Evolutionary conservation across 2,797 vertebrate species (phyloP), one percentile per base, ranked within the genome.

Genomic region (Diceros bicornis): DNA sequence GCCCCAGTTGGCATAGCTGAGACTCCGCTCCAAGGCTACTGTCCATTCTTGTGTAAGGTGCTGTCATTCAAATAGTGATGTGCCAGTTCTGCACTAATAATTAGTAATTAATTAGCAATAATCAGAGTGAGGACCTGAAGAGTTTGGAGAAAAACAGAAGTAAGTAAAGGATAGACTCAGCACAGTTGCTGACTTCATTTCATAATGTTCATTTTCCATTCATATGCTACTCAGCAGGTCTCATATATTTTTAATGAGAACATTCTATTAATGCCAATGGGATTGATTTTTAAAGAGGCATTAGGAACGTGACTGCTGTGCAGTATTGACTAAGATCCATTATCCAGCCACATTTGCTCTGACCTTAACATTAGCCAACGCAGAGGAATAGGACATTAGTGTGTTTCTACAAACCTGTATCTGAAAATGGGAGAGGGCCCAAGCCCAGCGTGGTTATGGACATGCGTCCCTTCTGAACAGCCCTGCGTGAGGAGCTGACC

Each of bases 161-260:
- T 81, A 32, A 16, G 14, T 82, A 8, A 81, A 11, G 57, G 47
- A 18, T 6, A 25, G n/a, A 83, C 79, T 32, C 41, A 7, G 52
- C 2, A 14, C 16, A 16, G 0, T 23, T 61, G 3, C 32, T 18
- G 57, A 79, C 37, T 68, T 91, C 57, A 11, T 47, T 84, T 20
- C 27, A 1, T 29, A n/a, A n/a, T 74, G 75, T 89, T 79, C 88
- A 9, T 34, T 55, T 93, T 74, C 87, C 92, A 57, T 41, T 92
- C 87, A 34, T 29, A 29, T 0, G 64, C 37, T 87, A 50, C 84
- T 95, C 75, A 50, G 92, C 41, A 4, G 2, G 83, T 79, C 87
- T 79, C 89, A 85, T 96, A 61, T 90, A 96, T 97, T 92, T 97
- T 97, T 96, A 96, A 97, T 72, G 95, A 96, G 95, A 81, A 84